Percentiles rank a stretch among this genome's conserved stretches.
Evolutionary conservation across 2,888 invertebrate genomes (phyloP).

Genomic region (Amblyteles armatorius): DNA sequence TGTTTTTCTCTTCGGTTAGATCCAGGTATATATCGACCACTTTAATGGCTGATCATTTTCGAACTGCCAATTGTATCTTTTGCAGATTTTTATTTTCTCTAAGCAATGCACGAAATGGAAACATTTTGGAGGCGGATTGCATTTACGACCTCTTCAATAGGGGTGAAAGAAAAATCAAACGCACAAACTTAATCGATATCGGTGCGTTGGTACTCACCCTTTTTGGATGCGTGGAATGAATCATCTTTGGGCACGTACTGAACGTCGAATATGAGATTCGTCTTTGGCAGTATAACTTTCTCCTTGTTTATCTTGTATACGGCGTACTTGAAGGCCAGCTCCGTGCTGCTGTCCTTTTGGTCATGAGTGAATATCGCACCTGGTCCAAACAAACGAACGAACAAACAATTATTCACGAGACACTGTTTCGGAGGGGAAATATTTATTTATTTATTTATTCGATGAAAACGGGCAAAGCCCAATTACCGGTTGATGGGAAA

Average conservation of each 20-base stretch:
- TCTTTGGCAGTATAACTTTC: constrained; percentile 89
- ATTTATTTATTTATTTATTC: not conserved
- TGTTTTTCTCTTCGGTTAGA: not conserved
- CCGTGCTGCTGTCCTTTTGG: constrained; percentile 89
- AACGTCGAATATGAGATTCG: constrained; percentile 90
- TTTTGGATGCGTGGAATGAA: constrained; percentile 92
- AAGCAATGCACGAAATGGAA: too few relatives aligned
- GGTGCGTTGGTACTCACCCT: constrained; percentile 85
- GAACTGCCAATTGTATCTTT: not conserved
- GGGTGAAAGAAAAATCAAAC: not conserved
- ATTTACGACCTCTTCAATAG: too few relatives aligned
- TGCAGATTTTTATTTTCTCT: not conserved
- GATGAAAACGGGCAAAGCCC: not conserved
- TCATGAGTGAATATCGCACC: constrained; percentile 92
- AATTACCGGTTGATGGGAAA: too few relatives aligned
- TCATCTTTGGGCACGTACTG: constrained; percentile 91
- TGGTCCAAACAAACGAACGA: constrained; percentile 82
- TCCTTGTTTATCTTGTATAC: constrained; percentile 92
- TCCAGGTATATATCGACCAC: not conserved
- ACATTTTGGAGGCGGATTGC: too few relatives aligned
- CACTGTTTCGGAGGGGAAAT: too few relatives aligned
- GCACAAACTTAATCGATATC: not conserved
- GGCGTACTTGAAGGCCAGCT: constrained; percentile 93
- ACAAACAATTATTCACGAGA: too few relatives aligned
- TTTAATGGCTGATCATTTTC: not conserved